Evolutionary conservation across 64 coral and sea anemone species (phyloP).

Genomic region (Porites lutea): DNA sequence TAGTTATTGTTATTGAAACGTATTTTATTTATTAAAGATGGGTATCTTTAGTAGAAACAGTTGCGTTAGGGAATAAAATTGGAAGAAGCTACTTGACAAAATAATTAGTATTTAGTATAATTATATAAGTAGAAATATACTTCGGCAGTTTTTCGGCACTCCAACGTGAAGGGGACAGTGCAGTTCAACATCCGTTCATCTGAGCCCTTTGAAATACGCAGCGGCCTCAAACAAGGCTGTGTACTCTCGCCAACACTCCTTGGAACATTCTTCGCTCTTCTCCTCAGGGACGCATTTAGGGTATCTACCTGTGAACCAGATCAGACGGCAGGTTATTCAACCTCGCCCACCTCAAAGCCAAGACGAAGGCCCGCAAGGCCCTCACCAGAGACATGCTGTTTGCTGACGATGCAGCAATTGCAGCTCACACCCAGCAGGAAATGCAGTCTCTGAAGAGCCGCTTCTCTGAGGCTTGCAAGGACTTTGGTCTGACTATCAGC

Average conservation of each 20-base stretch:
- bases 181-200: background rate
- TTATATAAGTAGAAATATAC: too few species aligned
- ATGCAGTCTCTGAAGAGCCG: constrained; percentile 1
- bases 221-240: constrained; percentile 13
- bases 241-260: background rate
- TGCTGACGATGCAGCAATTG: constrained; percentile 30
- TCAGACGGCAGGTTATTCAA: background rate
- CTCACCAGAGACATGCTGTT: constrained; percentile 17
- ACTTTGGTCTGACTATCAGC: background rate
- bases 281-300: background rate
- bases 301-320: background rate
- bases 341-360: constrained; percentile 2
- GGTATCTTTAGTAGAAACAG: too few species aligned
- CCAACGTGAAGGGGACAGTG: constrained; percentile 7
- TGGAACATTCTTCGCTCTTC: background rate
- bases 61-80: too few species aligned
- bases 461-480: constrained; percentile 11
- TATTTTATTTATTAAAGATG: too few species aligned
- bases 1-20: too few species aligned
- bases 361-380: constrained; percentile 20
- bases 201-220: background rate
- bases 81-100: too few species aligned
- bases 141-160: too few species aligned
- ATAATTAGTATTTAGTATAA: too few species aligned
- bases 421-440: background rate